Percentiles rank a stretch among this genome's conserved stretches.
Conservation (phyloP, 2,797 vertebrate species). For the Myotis pilosus region DNA sequence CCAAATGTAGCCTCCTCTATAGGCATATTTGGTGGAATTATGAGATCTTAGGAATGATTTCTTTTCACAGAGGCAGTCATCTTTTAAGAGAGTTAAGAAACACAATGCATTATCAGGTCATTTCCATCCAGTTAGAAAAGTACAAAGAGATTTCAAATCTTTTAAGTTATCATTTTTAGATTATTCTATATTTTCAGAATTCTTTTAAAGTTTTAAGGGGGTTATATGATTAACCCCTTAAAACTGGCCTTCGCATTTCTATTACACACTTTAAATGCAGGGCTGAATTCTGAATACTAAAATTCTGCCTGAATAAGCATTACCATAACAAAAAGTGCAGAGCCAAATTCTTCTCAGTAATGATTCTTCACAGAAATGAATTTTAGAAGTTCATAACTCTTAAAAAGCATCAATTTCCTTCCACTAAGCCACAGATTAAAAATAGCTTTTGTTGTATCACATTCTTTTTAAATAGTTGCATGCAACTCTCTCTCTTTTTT, state of each 20-base stretch:
- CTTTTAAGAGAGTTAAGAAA: constrained; percentile 11
- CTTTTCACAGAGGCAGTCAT: constrained; percentile 26
- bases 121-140: background rate
- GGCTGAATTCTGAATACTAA: constrained; percentile 49
- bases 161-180: constrained; percentile 53
- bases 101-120: constrained; percentile 25
- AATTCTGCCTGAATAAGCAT: constrained; percentile 57
- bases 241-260: constrained; percentile 41
- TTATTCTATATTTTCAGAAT: constrained; percentile 41
- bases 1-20: background rate
- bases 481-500: background rate
- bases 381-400: constrained; percentile 49
- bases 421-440: constrained; percentile 47
- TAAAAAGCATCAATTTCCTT: constrained; percentile 46
- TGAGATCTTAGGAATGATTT: background rate
- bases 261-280: constrained; percentile 28
- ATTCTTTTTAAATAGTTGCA: constrained; percentile 48
- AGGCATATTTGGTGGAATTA: background rate
- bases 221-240: constrained; percentile 38
- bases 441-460: constrained; percentile 49
- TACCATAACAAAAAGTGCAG: constrained; percentile 47
- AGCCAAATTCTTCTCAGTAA: constrained; percentile 49
- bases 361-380: constrained; percentile 50
- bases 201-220: background rate
- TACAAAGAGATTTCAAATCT: constrained; percentile 45